Evolutionary conservation across 2,113 vertebrate genomes (phyloP), one percentile per base, ranked within the genome.

Genomic region (Holacanthus passer): DNA sequence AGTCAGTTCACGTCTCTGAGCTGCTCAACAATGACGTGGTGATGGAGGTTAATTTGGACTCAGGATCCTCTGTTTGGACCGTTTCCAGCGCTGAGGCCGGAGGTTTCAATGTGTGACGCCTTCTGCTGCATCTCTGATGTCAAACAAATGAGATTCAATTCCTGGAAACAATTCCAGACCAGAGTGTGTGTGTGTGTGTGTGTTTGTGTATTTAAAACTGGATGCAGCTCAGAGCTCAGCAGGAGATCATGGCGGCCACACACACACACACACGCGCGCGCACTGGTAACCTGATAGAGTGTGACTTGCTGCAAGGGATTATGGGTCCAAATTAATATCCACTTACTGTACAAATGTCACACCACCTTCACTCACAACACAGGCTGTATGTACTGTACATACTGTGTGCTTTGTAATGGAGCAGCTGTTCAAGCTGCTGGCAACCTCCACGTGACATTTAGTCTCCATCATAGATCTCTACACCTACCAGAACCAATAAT

Each of bases 291-390:
- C 37, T 69, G 82, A 92, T 63, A 85, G n/a, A 58, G 62, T 84
- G 88, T 56, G 70, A 80, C 86, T 55, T 71, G 73, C 85, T 88
- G 81, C 81, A 87, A 81, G 50, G 89, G 85, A 85, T 87, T 75
- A 87, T 79, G 86, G 87, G 65, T 87, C 87, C 71, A 88, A 88
- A 89, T 90, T 76, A 90, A 87, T 83, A 77, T 88, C 79, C 76
- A 55, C 79, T 87, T 77, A 82, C 75, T 76, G 79, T 70, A 60
- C 83, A 73, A 82, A 86, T 76, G 76, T 85, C 39, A 60, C 69
- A 59, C 13, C 68, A 60, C 45, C 59, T 35, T 43, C 39, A 11
- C 60, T 32, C 59, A 72, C 37, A 59, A 67, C 50, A 60, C 52
- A 2, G 14, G n/a, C 29, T 39, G 32, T 3, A 20, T 19, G 53